phyloP scores from a whole-genome alignment of 2,113 vertebrate species.

The Serilophus lunatus region DNA sequence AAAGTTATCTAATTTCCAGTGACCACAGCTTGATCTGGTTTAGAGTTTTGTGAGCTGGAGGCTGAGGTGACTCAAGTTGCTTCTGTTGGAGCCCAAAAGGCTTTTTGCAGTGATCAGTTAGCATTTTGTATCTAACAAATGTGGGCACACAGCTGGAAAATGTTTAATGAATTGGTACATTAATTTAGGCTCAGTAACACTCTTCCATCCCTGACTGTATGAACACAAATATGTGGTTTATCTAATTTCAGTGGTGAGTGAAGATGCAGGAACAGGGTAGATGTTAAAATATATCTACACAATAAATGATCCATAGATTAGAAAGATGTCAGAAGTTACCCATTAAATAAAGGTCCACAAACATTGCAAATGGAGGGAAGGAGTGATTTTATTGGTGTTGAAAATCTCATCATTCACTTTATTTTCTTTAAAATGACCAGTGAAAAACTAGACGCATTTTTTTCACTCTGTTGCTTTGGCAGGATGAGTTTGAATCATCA shows the following conservation, averaged over 20 bases:
- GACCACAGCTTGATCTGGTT: fast-evolving
- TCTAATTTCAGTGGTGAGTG: neutral
- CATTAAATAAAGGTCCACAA: slow-evolving; percentile 18
- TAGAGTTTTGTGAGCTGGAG: neutral
- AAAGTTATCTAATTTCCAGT: neutral
- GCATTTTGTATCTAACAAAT: neutral
- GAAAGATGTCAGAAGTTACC: slow-evolving; percentile 1
- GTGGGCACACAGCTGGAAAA: neutral
- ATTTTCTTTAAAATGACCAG: slow-evolving; percentile 63
- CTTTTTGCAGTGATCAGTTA: neutral
- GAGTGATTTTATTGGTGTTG: slow-evolving; percentile 36
- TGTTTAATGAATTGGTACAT: slow-evolving; percentile 14
- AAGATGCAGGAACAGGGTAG: neutral
- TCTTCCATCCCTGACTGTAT: neutral
- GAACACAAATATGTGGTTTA: neutral
- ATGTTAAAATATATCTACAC: neutral
- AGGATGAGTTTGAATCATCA: slow-evolving; percentile 55
- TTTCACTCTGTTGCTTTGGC: slow-evolving; percentile 51
- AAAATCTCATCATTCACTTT: slow-evolving; percentile 47
- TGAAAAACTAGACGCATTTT: slow-evolving; percentile 50
- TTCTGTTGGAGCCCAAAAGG: neutral
- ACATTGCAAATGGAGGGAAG: slow-evolving; percentile 27
- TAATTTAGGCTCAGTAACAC: slow-evolving; percentile 9
- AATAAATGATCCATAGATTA: slow-evolving; percentile 40
- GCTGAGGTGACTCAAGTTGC: neutral